These are phyloP conservation scores for Acrobasis consociella DNA, from an alignment of 2,888 invertebrate genomes.

Conservation along the genomic window DNA sequence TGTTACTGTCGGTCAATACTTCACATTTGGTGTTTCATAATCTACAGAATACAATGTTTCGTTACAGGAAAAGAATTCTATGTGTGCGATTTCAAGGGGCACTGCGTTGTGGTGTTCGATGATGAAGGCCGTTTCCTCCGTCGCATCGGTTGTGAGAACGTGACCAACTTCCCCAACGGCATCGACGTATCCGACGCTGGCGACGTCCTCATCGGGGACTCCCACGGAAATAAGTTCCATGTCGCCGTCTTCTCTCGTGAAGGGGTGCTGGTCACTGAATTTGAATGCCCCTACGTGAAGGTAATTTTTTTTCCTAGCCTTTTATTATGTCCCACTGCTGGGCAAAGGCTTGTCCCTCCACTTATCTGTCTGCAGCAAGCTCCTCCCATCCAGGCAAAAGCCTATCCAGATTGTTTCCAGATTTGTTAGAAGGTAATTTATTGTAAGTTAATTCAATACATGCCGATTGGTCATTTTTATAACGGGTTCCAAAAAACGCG, in stretches of 20 bases:
- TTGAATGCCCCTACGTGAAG: constrained; percentile 98
- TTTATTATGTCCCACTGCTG: too few relatives aligned
- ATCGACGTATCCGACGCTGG: constrained; percentile 99
- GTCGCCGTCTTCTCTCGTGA: constrained; percentile 97
- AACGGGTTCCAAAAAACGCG: too few relatives aligned
- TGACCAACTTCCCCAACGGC: constrained; percentile 98
- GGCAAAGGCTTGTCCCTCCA: too few relatives aligned
- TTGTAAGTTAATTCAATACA: background rate
- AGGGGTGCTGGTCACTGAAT: constrained; percentile 93
- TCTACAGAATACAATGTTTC: background rate
- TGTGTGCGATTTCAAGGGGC: constrained; percentile 99
- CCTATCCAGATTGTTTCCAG: too few relatives aligned
- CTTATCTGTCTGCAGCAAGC: too few relatives aligned
- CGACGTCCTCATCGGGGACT: constrained; percentile 97
- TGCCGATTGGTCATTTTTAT: too few relatives aligned
- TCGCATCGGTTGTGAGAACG: constrained; percentile 96
- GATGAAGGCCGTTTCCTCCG: constrained; percentile 96
- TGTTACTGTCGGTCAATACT: too few relatives aligned
- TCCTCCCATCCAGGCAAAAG: too few relatives aligned
- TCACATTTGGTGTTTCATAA: too few relatives aligned
- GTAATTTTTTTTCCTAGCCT: too few relatives aligned
- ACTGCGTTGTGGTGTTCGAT: constrained; percentile 97
- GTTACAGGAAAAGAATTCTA: constrained; percentile 93
- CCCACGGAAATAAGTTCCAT: constrained; percentile 98
- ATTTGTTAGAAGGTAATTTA: too few relatives aligned